These are phyloP conservation scores for Ornithorhynchus anatinus DNA, from an alignment of 2,113 vertebrate species.

Conservation along the genomic window DNA sequence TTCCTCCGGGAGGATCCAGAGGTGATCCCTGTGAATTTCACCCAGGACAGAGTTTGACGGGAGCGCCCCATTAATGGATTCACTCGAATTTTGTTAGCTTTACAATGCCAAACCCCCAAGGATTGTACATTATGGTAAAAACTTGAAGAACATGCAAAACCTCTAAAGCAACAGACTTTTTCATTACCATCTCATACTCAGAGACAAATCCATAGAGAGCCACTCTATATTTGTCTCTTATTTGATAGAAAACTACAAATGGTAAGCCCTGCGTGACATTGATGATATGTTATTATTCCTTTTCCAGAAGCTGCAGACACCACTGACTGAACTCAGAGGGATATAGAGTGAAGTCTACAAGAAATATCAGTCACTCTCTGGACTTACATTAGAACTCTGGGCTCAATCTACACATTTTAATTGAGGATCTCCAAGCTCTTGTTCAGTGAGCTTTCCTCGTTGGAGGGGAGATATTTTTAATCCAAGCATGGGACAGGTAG, in stretches of 20 bases:
- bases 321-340: background rate
- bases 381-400: background rate
- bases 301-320: background rate
- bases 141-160: background rate
- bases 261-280: background rate
- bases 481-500: too few relatives aligned
- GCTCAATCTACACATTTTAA: background rate
- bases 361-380: background rate
- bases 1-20: too few relatives aligned
- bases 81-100: too few relatives aligned
- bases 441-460: background rate
- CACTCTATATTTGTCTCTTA: background rate
- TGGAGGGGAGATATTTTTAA: too few relatives aligned
- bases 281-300: background rate
- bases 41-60: too few relatives aligned
- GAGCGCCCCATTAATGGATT: too few relatives aligned
- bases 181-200: background rate
- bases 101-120: too few relatives aligned
- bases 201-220: background rate
- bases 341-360: background rate
- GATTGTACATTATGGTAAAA: too few relatives aligned
- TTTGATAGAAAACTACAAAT: background rate
- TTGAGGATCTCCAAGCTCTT: background rate
- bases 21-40: too few relatives aligned
- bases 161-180: background rate